Base-by-base conservation (phyloP, 2,888 invertebrate species). In the Colletes collaris region DNA sequence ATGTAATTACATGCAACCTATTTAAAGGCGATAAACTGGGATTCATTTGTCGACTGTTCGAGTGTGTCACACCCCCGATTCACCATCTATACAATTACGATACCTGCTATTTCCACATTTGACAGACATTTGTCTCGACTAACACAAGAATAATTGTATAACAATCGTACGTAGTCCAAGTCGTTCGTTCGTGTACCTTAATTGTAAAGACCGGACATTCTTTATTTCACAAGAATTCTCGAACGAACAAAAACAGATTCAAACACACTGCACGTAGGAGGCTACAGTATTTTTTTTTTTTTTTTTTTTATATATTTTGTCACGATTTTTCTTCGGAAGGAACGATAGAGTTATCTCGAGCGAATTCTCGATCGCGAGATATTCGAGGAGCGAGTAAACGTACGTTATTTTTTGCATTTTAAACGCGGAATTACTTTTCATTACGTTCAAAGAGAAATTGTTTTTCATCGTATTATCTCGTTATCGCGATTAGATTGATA, bases 21-120 rank as follows among this genome's bases (percentile, higher is more conserved):
- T 75, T 81, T 79, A 88, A 81, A 83, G 80, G 85, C 80, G 82
- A 84, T 78, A 81, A 79, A 83, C 77, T 84, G 84, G 82, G 80
- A 81, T 87, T 68, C 62, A 60, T 62, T 75, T 63, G 40, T 66
- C 68, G 65, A 79, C 68, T 73, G 55, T 55, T 71, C 73, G 40
- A 62, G 44, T 56, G 2, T 8, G 63, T 64, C 53, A 60, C 49
- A 63, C 59, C 13, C 65, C 64, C 46, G 56, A 50, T 40, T 58
- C 37, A 49, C 27, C 11, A 11, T 78, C 60, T 68, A 62, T 82
- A 58, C 53, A 62, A 59, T 65, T 63, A 74, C 70, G 11, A 8
- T 52, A 46, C 37, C 35, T 16, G 63, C 27, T 11, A 19, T 16
- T 16, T 35, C 19, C 19, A 8, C 64, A 55, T 53, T 60, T 50